Conservation (phyloP, 1,140 invertebrate species). For the Euwallacea similis region DNA sequence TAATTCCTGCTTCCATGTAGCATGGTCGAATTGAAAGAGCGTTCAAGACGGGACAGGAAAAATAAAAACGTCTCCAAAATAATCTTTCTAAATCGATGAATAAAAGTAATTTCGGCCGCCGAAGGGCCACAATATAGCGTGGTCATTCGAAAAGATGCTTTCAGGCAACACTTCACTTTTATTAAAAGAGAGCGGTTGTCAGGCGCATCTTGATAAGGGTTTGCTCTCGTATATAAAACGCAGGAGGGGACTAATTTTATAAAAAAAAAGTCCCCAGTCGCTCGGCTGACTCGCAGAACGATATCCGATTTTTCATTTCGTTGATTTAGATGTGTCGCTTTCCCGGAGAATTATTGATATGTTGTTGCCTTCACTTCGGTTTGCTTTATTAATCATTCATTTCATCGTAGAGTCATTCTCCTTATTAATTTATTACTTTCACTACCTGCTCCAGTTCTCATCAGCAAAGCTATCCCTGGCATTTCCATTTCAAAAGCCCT, state of each 20-base stretch:
- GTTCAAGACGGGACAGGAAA: background rate
- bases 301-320: slow-evolving; percentile 35
- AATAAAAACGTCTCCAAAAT: slow-evolving; percentile 29
- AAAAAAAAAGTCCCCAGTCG: slow-evolving; percentile 28
- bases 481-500: background rate
- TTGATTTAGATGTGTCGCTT: slow-evolving; percentile 25
- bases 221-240: slow-evolving; percentile 34
- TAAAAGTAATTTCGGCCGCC: slow-evolving; percentile 35
- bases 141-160: slow-evolving; percentile 32
- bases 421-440: too few relatives aligned
- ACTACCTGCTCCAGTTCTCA: too few relatives aligned
- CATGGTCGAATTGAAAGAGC: background rate
- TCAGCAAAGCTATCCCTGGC: too few relatives aligned
- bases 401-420: background rate
- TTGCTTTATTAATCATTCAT: background rate
- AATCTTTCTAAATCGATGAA: slow-evolving; percentile 37
- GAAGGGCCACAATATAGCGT: slow-evolving; percentile 30
- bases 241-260: slow-evolving; percentile 38
- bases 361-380: background rate
- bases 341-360: slow-evolving; percentile 10
- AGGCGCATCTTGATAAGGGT: slow-evolving; percentile 39
- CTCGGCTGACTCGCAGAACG: slow-evolving; percentile 13
- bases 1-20: background rate
- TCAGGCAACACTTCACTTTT: slow-evolving; percentile 39
- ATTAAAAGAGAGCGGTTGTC: slow-evolving; percentile 39